Base-by-base conservation (phyloP, 2,888 invertebrate genomes). In the Pecten maximus region DNA sequence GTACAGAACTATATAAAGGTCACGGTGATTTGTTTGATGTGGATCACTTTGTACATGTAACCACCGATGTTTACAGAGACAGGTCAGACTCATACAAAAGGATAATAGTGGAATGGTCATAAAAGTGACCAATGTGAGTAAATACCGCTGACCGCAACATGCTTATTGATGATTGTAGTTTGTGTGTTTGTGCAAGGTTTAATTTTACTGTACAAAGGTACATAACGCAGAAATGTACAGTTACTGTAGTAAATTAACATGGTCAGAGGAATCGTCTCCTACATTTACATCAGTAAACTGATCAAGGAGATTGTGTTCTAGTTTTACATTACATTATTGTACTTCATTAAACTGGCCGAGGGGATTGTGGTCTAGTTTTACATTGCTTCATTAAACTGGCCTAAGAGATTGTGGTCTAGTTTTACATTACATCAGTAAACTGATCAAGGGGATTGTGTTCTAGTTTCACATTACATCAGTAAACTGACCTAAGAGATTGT, bases 51-150 rank as follows among this genome's bases (percentile, higher is more conserved):
- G 10, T 35, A 88, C 40, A 16, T 44, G 23, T 44, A 88, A n/a
- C 40, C 23, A n/a, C 35, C 28, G 15, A 54, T 50, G 23, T 44
- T 88, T 54, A 54, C 28, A 40, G 60, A n/a, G 87, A 90, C 3
- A 39, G n/a, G 40, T 87, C 40, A 87, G 23, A 54, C 50, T 54
- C 50, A 50, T 89, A 87, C 40, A 40, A 87, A 44, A 28, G 54
- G 74, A 74, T 74, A 74, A 74, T 74, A 74, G 74, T 15, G 74
- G 74, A 74, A 35, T 74, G 74, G 74, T 74, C 74, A 74, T 74
- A 8, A 74, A 74, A 74, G 74, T 74, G 74, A 74, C 74, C 74
- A 28, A 10, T 74, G 74, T 74, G 74, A 74, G 74, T 74, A 74
- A 74, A 74, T 6, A 74, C 74, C 35, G 74, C 74, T 74, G 74